Percentiles rank a stretch among this genome's conserved stretches.
phyloP scores from a whole-genome alignment of 1,140 invertebrate genomes.

The Adoxophyes honmai region DNA sequence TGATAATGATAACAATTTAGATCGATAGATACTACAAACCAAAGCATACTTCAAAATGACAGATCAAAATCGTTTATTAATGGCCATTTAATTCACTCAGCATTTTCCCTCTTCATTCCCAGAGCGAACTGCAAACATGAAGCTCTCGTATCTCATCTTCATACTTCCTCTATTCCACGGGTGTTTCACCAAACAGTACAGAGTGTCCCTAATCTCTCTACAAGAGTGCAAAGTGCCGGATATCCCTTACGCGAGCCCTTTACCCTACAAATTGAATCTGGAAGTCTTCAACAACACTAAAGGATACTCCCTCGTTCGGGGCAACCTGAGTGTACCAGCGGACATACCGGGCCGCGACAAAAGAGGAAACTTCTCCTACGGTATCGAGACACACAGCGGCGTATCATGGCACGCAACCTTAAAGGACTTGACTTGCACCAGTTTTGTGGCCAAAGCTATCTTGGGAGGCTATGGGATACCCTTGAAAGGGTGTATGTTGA shows the following conservation, averaged over 20 bases:
- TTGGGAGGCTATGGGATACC: not conserved
- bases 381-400: not conserved
- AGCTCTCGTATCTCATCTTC: not conserved
- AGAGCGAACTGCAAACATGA: constrained; percentile 16
- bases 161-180: not conserved
- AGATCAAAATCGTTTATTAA: no score
- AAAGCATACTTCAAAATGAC: no score
- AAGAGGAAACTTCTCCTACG: not conserved
- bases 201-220: not conserved
- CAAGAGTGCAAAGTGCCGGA: not conserved
- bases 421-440: not conserved
- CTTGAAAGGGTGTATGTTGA: not conserved
- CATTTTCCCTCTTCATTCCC: no score
- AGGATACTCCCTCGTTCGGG: not conserved
- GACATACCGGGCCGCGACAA: not conserved
- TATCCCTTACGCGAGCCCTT: not conserved
- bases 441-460: not conserved
- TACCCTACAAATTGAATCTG: not conserved
- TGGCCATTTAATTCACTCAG: constrained; percentile 15
- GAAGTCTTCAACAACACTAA: not conserved
- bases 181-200: not conserved
- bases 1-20: no score
- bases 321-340: not conserved
- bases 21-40: no score
- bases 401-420: not conserved